Evolutionary conservation across 2,113 vertebrate species (phyloP), one percentile per base, ranked within the genome.

Genomic region (Abramis brama): DNA sequence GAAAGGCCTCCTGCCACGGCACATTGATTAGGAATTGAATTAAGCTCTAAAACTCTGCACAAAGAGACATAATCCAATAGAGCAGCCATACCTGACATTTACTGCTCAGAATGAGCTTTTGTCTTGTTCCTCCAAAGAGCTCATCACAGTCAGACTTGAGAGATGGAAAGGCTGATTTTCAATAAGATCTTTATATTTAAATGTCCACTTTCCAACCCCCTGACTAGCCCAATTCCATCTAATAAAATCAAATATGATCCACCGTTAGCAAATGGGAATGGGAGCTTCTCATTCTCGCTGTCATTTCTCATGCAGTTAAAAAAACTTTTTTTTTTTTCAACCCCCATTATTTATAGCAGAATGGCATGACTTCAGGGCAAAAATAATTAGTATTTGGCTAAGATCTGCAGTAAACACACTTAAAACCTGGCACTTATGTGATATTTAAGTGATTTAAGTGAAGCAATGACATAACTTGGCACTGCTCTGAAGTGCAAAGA

Each of bases 11-110:
- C 33, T 82, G 64, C 79, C 85, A 78, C 85, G 85, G 78, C 62
- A 82, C 76, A 89, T 85, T 84, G 85, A 89, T 89, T 73, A 75
- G 78, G 57, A 87, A 89, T 87, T 71, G 13, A 89, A 89, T 89
- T 78, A 89, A 64, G 50, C 66, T 74, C 78, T 70, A 33, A 70
- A 82, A 66, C 45, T 87, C 71, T 50, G 82, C 77, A 59, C 78
- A 89, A 77, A 52, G 82, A 82, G 43, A 82, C 62, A 79, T 88
- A 78, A 87, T 86, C 82, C 78, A 87, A 86, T 86, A 78, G 66
- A 82, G 66, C 79, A 66, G 33, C 17, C 62, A 82, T 25, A 85
- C 82, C 60, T 85, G 88, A 87, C 85, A 89, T 87, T 87, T 87
- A 85, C 82, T 82, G 71, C 43, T 23, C 27, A 76, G 76, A 83